Evolutionary conservation across 1,140 invertebrate genomes (phyloP).

Genomic region (Rhynchophorus ferrugineus): DNA sequence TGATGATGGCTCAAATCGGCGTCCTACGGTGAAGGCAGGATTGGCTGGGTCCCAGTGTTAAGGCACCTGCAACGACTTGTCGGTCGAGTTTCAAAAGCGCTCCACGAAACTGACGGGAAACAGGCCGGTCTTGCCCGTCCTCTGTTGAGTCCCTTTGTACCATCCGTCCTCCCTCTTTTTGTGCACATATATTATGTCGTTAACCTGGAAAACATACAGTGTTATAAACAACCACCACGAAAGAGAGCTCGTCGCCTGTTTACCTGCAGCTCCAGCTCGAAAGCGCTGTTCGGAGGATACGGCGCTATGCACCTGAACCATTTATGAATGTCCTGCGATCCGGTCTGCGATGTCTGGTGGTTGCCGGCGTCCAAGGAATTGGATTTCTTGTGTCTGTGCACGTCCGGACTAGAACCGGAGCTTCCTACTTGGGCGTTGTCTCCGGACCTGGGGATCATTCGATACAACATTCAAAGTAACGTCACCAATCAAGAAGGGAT

Average conservation of each 20-base stretch:
- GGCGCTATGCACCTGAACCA: slow-evolving; percentile 84
- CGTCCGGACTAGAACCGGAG: slow-evolving; percentile 34
- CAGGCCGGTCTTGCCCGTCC: slow-evolving; percentile 83
- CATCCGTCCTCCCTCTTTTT: slow-evolving; percentile 91
- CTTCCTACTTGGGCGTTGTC: slow-evolving; percentile 31
- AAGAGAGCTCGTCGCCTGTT: background rate
- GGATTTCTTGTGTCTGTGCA: slow-evolving; percentile 64
- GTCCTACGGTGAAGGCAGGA: background rate
- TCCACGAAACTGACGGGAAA: slow-evolving; percentile 94
- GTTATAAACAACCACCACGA: background rate
- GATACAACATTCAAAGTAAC: background rate
- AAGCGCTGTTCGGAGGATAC: slow-evolving; percentile 92
- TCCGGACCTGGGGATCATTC: slow-evolving; percentile 22
- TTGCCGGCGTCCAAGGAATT: slow-evolving; percentile 67
- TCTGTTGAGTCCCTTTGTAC: slow-evolving; percentile 87
- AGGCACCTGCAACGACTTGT: background rate
- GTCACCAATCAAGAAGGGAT: background rate
- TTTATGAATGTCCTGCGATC: slow-evolving; percentile 51
- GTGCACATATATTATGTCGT: slow-evolving; percentile 86
- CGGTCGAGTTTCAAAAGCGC: slow-evolving; percentile 44
- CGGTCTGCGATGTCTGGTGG: slow-evolving; percentile 39
- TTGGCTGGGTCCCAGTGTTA: background rate
- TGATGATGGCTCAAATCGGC: background rate
- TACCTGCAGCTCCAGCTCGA: slow-evolving; percentile 74
- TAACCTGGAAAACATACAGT: slow-evolving; percentile 44